Conservation (phyloP, 2,113 vertebrate species). For the Rhizomys pruinosus region DNA sequence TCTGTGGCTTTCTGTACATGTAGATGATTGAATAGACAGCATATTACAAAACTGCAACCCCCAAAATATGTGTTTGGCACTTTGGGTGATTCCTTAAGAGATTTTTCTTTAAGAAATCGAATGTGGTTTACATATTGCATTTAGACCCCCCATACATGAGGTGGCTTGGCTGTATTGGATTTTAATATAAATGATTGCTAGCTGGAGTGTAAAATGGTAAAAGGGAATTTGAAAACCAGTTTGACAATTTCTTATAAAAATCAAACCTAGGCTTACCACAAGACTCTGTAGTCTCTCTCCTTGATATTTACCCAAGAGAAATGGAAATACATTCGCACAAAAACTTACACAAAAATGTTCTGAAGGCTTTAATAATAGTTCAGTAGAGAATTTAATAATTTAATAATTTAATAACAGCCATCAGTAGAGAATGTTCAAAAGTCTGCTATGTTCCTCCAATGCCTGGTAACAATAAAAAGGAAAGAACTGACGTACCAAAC, state of each 20-base stretch:
- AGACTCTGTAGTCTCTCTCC: not conserved
- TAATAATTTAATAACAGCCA: too few relatives aligned
- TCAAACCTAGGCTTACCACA: not conserved
- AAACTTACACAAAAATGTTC: not conserved
- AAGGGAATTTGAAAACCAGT: not conserved
- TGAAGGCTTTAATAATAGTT: constrained; percentile 21
- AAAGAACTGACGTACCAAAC: not conserved
- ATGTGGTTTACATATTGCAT: constrained; percentile 16
- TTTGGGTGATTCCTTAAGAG: not conserved
- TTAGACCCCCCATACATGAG: not conserved
- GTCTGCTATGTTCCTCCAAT: not conserved
- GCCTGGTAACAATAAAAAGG: not conserved
- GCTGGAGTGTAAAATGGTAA: constrained; percentile 18
- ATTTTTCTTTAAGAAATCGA: constrained; percentile 11
- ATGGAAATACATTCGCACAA: constrained; percentile 6
- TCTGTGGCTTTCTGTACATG: too few relatives aligned
- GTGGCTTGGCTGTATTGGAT: constrained; percentile 40
- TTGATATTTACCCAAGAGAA: constrained; percentile 46
- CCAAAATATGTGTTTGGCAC: not conserved
- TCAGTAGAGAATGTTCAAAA: not conserved
- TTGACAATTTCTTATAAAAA: constrained; percentile 31
- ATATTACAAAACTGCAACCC: not conserved
- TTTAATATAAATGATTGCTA: constrained; percentile 34
- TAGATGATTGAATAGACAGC: not conserved
- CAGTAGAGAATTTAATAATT: too few relatives aligned